These are phyloP conservation scores for Decapterus maruadsi DNA, from an alignment of 2,797 vertebrate genomes.

Conservation along the genomic window DNA sequence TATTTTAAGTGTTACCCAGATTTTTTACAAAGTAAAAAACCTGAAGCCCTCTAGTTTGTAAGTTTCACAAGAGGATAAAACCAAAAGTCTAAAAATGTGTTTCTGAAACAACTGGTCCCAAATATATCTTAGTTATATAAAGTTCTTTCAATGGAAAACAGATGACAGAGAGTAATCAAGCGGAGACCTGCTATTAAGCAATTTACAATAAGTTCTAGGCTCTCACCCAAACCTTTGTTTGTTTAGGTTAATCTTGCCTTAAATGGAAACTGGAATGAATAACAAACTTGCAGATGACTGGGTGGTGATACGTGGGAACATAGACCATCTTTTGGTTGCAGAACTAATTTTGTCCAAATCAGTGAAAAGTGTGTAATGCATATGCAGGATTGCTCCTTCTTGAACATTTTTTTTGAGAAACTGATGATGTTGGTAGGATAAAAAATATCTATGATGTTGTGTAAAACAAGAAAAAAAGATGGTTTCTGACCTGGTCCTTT, in stretches of 20 bases:
- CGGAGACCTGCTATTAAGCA: no score
- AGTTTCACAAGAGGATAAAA: background rate
- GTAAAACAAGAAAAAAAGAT: background rate
- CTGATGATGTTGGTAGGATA: background rate
- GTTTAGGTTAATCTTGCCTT: background rate
- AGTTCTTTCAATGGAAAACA: no score
- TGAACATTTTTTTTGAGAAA: no score
- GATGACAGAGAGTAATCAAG: no score
- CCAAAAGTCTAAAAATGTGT: background rate
- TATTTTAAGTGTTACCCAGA: no score
- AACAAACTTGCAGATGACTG: background rate
- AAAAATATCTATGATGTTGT: background rate
- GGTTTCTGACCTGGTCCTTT: conserved; percentile 92
- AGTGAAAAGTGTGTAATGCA: background rate
- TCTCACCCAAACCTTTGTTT: background rate
- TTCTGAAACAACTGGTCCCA: background rate
- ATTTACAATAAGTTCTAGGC: no score
- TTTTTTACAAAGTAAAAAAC: background rate
- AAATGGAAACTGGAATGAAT: background rate
- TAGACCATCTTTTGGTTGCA: no score
- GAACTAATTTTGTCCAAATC: background rate
- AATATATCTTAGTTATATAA: background rate
- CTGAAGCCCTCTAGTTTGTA: background rate
- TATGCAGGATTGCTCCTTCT: no score
- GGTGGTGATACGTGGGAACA: background rate